Evolutionary conservation across 2,797 vertebrate species (phyloP).

Genomic region (Natrix natrix): DNA sequence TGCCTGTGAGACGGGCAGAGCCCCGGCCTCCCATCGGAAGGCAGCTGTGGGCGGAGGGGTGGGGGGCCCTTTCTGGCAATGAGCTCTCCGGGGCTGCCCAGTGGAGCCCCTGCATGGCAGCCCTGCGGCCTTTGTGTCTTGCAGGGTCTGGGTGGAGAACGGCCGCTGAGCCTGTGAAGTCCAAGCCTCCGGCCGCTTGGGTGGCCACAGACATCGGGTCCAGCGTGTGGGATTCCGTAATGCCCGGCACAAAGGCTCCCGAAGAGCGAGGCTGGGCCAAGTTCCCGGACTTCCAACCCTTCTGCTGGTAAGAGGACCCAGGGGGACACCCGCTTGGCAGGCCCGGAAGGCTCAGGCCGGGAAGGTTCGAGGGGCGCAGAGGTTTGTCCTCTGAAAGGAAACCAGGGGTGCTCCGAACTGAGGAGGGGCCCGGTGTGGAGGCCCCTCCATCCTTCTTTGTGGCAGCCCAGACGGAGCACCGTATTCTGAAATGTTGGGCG

Average conservation of each 20-base stretch:
- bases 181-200: slow-evolving; percentile 56
- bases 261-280: slow-evolving; percentile 88
- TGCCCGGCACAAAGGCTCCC: slow-evolving; percentile 45
- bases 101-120: neutral
- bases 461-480: neutral
- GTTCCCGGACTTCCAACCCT: slow-evolving; percentile 91
- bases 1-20: neutral
- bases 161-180: slow-evolving; percentile 76
- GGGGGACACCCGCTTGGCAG: neutral
- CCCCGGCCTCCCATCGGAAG: neutral
- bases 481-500: neutral
- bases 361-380: neutral
- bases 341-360: neutral
- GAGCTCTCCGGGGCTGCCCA: neutral
- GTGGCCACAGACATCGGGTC: slow-evolving; percentile 75
- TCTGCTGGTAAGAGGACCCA: slow-evolving; percentile 78
- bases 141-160: slow-evolving; percentile 81
- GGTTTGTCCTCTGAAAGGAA: neutral
- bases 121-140: neutral
- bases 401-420: neutral
- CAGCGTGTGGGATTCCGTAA: slow-evolving; percentile 75
- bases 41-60: neutral
- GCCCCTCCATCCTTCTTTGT: neutral
- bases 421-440: neutral
- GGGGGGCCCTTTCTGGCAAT: neutral